Evolutionary conservation across 1,140 invertebrate genomes (phyloP).

Genomic region (Anoplophora glabripennis): DNA sequence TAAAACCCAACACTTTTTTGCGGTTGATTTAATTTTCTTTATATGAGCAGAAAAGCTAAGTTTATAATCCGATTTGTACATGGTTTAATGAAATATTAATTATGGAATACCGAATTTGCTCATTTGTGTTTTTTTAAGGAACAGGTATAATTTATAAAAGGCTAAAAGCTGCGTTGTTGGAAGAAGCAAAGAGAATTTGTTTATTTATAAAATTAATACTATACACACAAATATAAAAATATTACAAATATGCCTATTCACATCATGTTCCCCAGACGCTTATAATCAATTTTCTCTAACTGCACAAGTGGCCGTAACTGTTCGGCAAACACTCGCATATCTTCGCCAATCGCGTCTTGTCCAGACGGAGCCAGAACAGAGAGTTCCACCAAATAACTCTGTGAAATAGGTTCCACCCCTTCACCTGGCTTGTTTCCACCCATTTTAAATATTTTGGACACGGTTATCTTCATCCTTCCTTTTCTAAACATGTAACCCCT

Average conservation of each 20-base stretch:
- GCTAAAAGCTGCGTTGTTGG: too few relatives aligned
- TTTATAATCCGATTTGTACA: too few relatives aligned
- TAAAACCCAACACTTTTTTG: too few relatives aligned
- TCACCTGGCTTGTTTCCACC: constrained; percentile 63
- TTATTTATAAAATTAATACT: neutral
- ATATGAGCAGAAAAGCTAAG: too few relatives aligned
- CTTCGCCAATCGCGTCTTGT: constrained; percentile 92
- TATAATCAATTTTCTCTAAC: constrained; percentile 88
- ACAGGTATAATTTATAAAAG: too few relatives aligned
- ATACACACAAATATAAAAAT: constrained; percentile 2
- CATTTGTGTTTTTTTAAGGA: too few relatives aligned
- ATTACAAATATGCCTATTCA: constrained; percentile 10
- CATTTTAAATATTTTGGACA: constrained; percentile 92
- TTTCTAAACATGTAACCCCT: constrained; percentile 95
- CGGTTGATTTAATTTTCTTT: too few relatives aligned
- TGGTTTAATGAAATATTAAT: too few relatives aligned
- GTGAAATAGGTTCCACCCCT: constrained; percentile 79
- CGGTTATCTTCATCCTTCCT: constrained; percentile 89
- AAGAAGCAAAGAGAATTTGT: too few relatives aligned
- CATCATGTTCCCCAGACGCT: constrained; percentile 61
- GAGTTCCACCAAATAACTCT: constrained; percentile 92
- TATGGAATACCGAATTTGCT: too few relatives aligned
- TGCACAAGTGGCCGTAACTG: constrained; percentile 88
- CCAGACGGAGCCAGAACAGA: constrained; percentile 88
- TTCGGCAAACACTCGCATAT: constrained; percentile 94